Evolutionary conservation across 2,888 invertebrate genomes (phyloP).

Genomic region (Drosophila anomalata): DNA sequence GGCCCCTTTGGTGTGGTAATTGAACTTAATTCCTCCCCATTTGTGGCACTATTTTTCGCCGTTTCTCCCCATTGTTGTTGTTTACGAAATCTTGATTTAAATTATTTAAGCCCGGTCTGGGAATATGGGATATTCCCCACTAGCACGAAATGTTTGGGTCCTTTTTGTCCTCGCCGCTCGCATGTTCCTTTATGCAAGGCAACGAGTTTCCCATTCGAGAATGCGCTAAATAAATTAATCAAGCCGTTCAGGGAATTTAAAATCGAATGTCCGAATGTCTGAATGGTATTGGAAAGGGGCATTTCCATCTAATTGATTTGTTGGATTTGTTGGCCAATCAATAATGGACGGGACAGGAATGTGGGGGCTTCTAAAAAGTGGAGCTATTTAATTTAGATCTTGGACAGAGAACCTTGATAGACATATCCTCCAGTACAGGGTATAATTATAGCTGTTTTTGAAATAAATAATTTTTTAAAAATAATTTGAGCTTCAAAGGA

Average conservation of each 20-base stretch:
- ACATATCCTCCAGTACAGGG: too few species aligned
- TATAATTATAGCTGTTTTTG: too few species aligned
- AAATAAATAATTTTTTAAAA: too few species aligned
- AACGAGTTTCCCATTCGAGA: conserved; percentile 10
- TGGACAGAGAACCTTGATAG: not conserved
- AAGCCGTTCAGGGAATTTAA: conserved; percentile 45
- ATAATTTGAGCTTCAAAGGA: too few species aligned
- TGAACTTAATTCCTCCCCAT: conserved; percentile 48
- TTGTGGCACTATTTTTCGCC: conserved; percentile 38
- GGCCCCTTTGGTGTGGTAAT: conserved; percentile 53
- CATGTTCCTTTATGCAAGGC: conserved; percentile 45
- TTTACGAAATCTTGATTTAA: conserved; percentile 64
- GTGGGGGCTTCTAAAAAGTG: not conserved
- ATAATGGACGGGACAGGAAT: not conserved
- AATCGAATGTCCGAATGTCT: conserved; percentile 33
- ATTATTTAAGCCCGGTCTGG: conserved; percentile 57
- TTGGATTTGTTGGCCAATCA: conserved; percentile 42
- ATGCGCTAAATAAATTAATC: conserved; percentile 67
- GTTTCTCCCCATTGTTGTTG: conserved; percentile 25
- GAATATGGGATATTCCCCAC: conserved; percentile 21
- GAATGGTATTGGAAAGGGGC: conserved; percentile 46
- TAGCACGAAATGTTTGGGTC: conserved; percentile 61
- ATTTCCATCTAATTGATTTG: conserved; percentile 55
- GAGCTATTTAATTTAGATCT: not conserved
- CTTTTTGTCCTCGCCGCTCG: conserved; percentile 29